These are phyloP conservation scores for Sinosuthora webbiana DNA, from an alignment of 2,113 vertebrate genomes.

Conservation along the genomic window DNA sequence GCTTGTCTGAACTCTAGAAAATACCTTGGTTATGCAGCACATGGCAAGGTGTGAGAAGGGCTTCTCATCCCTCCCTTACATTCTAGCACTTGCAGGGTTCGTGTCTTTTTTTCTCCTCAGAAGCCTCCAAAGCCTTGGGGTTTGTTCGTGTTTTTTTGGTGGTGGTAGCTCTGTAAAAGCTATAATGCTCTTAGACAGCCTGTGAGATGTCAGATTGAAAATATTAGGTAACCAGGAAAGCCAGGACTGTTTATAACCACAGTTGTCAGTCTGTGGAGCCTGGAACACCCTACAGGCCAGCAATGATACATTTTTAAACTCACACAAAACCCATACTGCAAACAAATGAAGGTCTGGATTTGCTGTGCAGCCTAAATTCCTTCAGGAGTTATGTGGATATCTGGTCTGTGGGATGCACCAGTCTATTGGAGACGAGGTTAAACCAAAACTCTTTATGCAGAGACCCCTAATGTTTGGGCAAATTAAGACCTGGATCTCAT, in stretches of 20 bases:
- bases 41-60: background rate
- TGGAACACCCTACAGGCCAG: background rate
- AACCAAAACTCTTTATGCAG: background rate
- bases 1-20: background rate
- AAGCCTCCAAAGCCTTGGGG: background rate
- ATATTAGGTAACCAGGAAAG: constrained; percentile 11
- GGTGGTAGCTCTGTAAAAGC: background rate
- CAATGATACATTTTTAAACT: background rate
- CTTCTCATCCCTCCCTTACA: background rate
- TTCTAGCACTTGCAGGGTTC: background rate
- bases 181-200: background rate
- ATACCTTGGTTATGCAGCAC: background rate
- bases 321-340: background rate
- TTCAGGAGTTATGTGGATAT: background rate
- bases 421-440: background rate
- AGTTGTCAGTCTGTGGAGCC: background rate
- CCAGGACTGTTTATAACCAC: background rate
- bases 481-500: background rate
- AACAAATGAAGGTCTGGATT: constrained; percentile 5
- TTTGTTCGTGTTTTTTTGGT: background rate
- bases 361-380: background rate
- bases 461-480: background rate
- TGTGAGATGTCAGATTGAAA: constrained; percentile 6
- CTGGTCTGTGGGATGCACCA: background rate
- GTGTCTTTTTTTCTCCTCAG: no score